Evolutionary conservation across 2,797 vertebrate species (phyloP).

Genomic region (Megaceryle alcyon): DNA sequence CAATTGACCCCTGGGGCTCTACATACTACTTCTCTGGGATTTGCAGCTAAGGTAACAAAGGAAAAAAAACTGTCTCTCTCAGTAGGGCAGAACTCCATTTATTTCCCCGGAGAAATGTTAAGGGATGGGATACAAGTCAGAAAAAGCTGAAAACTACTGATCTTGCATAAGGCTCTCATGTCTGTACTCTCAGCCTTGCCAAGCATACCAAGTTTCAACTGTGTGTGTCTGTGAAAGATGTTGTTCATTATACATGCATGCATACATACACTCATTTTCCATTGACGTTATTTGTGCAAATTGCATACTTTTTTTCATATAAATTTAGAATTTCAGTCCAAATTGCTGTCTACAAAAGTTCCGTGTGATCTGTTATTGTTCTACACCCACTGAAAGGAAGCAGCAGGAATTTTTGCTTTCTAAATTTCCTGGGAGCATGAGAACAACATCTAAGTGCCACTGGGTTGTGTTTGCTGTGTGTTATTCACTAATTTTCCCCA

Average conservation of each 20-base stretch:
- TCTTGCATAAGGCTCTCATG: background rate
- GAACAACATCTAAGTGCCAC: conserved; percentile 30
- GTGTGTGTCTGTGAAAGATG: background rate
- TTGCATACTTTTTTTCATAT: background rate
- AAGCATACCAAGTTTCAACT: background rate
- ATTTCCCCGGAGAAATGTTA: conserved; percentile 23
- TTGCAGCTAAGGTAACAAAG: conserved; percentile 34
- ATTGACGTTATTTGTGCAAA: background rate
- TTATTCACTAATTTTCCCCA: conserved; percentile 45
- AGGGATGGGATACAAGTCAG: background rate
- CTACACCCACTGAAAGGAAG: background rate
- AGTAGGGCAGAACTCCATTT: conserved; percentile 17
- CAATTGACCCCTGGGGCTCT: background rate
- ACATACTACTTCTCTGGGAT: background rate
- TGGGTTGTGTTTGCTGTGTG: conserved; percentile 30
- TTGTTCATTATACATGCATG: background rate
- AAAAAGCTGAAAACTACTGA: conserved; percentile 8
- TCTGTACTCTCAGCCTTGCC: background rate
- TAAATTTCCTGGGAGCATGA: conserved; percentile 27
- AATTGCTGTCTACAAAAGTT: background rate
- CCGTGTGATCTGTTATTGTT: background rate
- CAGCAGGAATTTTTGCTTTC: conserved; percentile 48
- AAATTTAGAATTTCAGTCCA: background rate
- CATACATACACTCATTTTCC: background rate
- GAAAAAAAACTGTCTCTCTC: background rate